Evolutionary conservation across 2,113 vertebrate species (phyloP).

Genomic region (Leucoraja erinaceus): DNA sequence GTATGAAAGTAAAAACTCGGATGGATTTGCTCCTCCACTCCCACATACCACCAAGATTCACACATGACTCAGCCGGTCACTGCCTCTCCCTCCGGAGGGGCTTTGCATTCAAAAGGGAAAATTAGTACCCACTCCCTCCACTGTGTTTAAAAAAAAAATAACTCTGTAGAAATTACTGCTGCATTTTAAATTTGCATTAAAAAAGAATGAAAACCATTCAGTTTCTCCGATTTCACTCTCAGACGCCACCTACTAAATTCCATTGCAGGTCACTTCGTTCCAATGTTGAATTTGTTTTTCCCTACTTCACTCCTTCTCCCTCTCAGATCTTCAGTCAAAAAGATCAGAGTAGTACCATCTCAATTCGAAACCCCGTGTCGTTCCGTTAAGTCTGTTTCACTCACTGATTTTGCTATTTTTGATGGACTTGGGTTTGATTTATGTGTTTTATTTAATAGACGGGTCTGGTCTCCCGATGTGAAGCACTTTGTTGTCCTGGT

Average conservation of each 20-base stretch:
- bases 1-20: not conserved
- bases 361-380: not conserved
- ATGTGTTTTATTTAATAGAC: no score
- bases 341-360: not conserved
- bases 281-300: not conserved
- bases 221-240: no score
- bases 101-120: no score
- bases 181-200: not conserved
- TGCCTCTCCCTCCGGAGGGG: not conserved
- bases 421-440: no score
- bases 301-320: not conserved
- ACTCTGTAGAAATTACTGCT: not conserved
- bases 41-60: not conserved
- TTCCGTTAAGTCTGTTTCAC: not conserved
- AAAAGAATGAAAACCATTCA: not conserved
- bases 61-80: not conserved
- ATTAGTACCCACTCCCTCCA: not conserved
- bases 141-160: no score
- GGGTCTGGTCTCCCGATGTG: no score
- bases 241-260: not conserved
- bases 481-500: no score
- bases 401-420: not conserved
- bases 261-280: not conserved
- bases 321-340: not conserved
- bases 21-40: not conserved